Percentiles rank a stretch among this genome's conserved stretches.
These are phyloP conservation scores for Capitulum mitella DNA, from an alignment of 2,888 invertebrate species.

Conservation along the genomic window DNA sequence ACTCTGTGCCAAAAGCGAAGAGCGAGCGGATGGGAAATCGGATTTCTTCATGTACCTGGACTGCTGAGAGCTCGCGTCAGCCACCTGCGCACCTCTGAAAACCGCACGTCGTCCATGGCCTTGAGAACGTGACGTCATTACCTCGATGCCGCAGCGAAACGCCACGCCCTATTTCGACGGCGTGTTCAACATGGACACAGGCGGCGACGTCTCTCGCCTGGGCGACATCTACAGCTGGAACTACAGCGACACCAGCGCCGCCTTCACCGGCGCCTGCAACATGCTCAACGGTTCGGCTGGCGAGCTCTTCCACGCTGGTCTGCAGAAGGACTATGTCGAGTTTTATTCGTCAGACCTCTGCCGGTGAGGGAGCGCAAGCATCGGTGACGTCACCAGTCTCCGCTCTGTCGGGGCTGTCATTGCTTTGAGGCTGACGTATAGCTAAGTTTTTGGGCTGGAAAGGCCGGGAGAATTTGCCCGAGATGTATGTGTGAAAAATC, in stretches of 20 bases:
- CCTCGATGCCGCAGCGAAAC: slow-evolving; percentile 56
- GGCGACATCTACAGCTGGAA: slow-evolving; percentile 62
- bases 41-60: too few species aligned
- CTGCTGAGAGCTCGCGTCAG: too few species aligned
- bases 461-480: too few species aligned
- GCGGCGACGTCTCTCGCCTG: slow-evolving; percentile 48
- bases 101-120: neutral
- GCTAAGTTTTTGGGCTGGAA: too few species aligned
- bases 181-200: slow-evolving; percentile 66
- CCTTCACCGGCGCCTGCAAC: slow-evolving; percentile 57
- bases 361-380: too few species aligned
- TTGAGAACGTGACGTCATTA: slow-evolving; percentile 37
- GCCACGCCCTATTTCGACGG: slow-evolving; percentile 66
- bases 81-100: too few species aligned
- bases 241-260: slow-evolving; percentile 45
- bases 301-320: slow-evolving; percentile 65
- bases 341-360: slow-evolving; percentile 71
- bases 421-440: too few species aligned
- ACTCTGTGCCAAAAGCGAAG: too few species aligned
- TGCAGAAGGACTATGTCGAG: slow-evolving; percentile 53
- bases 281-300: slow-evolving; percentile 64
- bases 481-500: too few species aligned
- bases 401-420: too few species aligned
- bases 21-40: too few species aligned
- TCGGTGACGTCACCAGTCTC: too few species aligned